Evolutionary conservation across 1,140 invertebrate genomes (phyloP).

Genomic region (Drosophila mojavensis): DNA sequence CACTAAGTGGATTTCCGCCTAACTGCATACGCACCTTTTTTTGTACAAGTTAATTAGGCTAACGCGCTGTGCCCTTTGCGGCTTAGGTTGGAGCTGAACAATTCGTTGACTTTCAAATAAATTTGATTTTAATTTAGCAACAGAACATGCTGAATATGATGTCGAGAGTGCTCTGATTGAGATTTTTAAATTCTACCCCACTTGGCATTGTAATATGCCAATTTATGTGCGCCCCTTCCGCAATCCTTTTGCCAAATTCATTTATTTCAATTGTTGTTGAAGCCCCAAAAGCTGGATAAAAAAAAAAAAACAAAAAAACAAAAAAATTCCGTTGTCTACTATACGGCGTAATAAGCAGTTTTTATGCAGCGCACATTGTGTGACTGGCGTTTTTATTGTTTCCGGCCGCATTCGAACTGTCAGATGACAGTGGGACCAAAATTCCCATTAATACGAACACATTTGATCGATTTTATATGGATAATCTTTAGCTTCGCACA

Average conservation of each 20-base stretch:
- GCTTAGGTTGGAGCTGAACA: constrained; percentile 2
- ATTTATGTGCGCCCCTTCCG: constrained; percentile 60
- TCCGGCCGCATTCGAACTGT: constrained; percentile 53
- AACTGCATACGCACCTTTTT: constrained; percentile 23
- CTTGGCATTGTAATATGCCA: constrained; percentile 46
- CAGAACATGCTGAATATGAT: constrained; percentile 19
- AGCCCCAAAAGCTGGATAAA: constrained; percentile 26
- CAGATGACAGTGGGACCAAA: constrained; percentile 38
- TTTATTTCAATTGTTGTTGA: constrained; percentile 79
- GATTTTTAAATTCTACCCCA: constrained; percentile 27
- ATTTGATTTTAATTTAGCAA: constrained; percentile 59
- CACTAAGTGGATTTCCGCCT: constrained; percentile 8
- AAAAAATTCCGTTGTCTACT: constrained; percentile 46
- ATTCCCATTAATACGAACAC: neutral
- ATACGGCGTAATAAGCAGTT: constrained; percentile 75
- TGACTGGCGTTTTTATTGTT: constrained; percentile 71
- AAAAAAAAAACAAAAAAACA: neutral
- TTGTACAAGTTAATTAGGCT: constrained; percentile 50
- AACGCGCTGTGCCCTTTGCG: constrained; percentile 9
- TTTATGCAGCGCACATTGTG: constrained; percentile 71
- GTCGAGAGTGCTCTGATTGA: constrained; percentile 30
- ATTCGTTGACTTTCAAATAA: constrained; percentile 9
- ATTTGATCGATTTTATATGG: neutral
- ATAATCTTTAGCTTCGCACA: too few species aligned
- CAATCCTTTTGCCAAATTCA: constrained; percentile 77